Evolutionary conservation across 2,797 vertebrate genomes (phyloP).

Genomic region (Mycteria americana): DNA sequence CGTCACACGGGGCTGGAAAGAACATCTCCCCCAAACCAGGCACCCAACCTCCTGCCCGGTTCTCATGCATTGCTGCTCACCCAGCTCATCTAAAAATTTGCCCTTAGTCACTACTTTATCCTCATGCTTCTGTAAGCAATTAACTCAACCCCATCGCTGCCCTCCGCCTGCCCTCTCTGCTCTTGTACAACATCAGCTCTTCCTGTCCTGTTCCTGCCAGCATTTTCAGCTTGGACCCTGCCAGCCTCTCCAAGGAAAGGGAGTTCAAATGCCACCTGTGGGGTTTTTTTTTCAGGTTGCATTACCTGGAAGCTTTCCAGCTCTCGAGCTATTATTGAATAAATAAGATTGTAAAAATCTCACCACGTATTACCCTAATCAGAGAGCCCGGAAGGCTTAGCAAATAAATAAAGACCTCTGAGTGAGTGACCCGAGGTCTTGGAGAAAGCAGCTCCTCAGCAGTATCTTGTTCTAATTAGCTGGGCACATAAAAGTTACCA

Average conservation of each 20-base stretch:
- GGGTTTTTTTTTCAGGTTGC: neutral
- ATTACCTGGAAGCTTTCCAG: slow-evolving; percentile 53
- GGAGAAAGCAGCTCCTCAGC: slow-evolving; percentile 55
- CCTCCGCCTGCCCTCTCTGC: slow-evolving; percentile 41
- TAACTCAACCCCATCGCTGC: slow-evolving; percentile 37
- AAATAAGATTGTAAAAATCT: slow-evolving; percentile 67
- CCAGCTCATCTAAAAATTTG: slow-evolving; percentile 24
- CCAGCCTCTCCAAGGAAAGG: neutral
- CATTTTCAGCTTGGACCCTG: neutral
- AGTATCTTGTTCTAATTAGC: slow-evolving; percentile 60
- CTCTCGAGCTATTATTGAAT: slow-evolving; percentile 35
- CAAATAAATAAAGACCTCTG: slow-evolving; percentile 64
- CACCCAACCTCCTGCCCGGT: neutral
- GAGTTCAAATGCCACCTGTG: neutral
- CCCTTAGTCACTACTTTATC: slow-evolving; percentile 47
- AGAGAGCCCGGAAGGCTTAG: slow-evolving; percentile 57
- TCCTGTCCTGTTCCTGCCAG: slow-evolving; percentile 26
- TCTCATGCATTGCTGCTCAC: slow-evolving; percentile 32
- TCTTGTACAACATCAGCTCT: slow-evolving; percentile 23
- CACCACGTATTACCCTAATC: slow-evolving; percentile 59
- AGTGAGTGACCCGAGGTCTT: slow-evolving; percentile 44
- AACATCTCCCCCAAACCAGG: neutral
- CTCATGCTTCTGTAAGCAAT: slow-evolving; percentile 47
- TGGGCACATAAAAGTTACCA: slow-evolving; percentile 45
- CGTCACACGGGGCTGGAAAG: neutral